These are phyloP conservation scores for Sepioteuthis lessoniana DNA, from an alignment of 2,888 invertebrate species.

Conservation along the genomic window DNA sequence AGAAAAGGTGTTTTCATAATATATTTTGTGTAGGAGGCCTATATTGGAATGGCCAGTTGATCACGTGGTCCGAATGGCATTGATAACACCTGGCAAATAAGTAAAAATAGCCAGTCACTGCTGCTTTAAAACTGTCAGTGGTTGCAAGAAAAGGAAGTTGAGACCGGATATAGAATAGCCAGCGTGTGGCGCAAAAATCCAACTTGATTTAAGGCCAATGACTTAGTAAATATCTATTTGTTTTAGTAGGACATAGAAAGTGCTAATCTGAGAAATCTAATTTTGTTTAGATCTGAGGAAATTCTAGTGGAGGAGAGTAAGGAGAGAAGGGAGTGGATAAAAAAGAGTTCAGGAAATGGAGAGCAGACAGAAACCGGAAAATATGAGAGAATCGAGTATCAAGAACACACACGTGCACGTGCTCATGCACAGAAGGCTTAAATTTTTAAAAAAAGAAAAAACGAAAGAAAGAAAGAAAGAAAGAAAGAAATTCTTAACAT, in stretches of 20 bases:
- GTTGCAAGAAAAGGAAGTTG: not conserved
- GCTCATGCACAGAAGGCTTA: not conserved
- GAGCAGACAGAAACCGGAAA: not conserved
- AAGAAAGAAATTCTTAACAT: too few species aligned
- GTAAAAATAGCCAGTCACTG: not conserved
- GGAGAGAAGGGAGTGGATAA: not conserved
- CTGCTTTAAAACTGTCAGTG: not conserved
- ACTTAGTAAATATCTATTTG: not conserved
- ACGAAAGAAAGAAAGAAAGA: too few species aligned
- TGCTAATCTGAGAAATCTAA: not conserved
- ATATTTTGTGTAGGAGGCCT: not conserved
- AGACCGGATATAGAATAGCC: not conserved
- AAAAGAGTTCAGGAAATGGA: not conserved
- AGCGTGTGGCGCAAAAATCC: not conserved
- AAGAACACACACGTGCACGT: not conserved
- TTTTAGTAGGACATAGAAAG: not conserved
- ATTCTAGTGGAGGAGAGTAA: not conserved
- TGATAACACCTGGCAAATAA: not conserved
- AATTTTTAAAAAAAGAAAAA: not conserved
- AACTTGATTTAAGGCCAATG: not conserved
- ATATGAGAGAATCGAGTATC: not conserved
- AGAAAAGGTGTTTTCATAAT: too few species aligned
- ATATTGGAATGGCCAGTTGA: not conserved
- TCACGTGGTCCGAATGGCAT: not conserved
- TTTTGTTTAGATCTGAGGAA: not conserved